Conservation (phyloP, 2,113 vertebrate species). For the Silurus meridionalis region DNA sequence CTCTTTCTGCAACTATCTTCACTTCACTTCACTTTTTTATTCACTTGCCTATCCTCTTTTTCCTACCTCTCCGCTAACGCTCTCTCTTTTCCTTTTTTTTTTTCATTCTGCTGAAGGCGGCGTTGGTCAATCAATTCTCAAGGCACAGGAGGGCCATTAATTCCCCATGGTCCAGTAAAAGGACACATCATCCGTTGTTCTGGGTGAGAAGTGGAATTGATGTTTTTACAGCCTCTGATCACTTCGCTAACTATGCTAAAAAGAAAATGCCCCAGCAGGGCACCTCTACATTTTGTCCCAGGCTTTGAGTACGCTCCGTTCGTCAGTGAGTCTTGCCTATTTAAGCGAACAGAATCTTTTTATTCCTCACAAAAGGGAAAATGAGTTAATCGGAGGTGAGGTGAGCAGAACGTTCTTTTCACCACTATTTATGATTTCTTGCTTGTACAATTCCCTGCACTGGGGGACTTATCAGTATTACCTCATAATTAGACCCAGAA, state of each 20-base stretch:
- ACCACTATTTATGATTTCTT: not conserved
- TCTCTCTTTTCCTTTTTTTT: not conserved
- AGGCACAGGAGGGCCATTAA: conserved; percentile 49
- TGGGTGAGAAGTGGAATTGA: conserved; percentile 44
- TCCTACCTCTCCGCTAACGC: conserved; percentile 13
- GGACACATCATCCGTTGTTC: conserved; percentile 50
- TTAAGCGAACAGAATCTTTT: conserved; percentile 18
- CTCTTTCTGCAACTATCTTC: conserved; percentile 16
- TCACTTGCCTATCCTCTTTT: conserved; percentile 15
- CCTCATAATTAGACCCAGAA: not conserved
- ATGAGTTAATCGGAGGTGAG: conserved; percentile 21
- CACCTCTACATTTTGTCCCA: conserved; percentile 40
- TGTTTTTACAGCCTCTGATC: conserved; percentile 41
- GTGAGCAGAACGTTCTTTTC: not conserved
- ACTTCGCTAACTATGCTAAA: conserved; percentile 41
- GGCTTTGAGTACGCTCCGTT: conserved; percentile 25
- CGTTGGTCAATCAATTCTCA: conserved; percentile 55
- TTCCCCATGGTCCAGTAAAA: conserved; percentile 45
- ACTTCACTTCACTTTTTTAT: conserved; percentile 27
- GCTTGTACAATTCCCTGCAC: not conserved
- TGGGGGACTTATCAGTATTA: not conserved
- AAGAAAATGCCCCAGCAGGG: conserved; percentile 32
- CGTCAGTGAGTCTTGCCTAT: not conserved
- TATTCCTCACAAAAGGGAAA: not conserved
- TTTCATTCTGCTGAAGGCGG: conserved; percentile 46